Evolutionary conservation across 37 sponge, comb jelly and placozoan genomes (phyloP).

Genomic region (Spongia lamella): DNA sequence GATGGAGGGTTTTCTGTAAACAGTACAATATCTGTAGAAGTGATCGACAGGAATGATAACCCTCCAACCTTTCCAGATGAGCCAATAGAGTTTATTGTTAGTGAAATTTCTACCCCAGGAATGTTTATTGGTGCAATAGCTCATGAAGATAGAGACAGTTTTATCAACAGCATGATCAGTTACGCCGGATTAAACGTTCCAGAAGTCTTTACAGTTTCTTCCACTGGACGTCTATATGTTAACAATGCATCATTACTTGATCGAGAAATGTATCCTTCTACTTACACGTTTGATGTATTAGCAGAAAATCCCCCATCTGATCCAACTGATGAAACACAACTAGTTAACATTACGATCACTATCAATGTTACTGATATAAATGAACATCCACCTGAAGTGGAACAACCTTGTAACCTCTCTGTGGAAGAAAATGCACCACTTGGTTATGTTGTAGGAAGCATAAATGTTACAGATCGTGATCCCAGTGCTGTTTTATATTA

Average conservation of each 20-base stretch:
- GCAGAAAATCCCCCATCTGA: constrained; percentile 50
- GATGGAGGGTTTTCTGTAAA: constrained; percentile 36
- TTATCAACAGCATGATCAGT: constrained; percentile 38
- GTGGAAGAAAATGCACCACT: constrained; percentile 39
- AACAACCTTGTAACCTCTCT: constrained; percentile 6
- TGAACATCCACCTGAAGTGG: constrained; percentile 64
- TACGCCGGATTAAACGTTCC: constrained; percentile 15
- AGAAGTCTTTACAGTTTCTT: constrained; percentile 22
- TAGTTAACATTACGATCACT: constrained; percentile 20
- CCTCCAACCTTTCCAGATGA: constrained; percentile 48
- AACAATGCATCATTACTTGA: constrained; percentile 18
- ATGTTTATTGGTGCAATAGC: constrained; percentile 12
- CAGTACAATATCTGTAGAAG: constrained; percentile 29
- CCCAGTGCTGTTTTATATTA: not conserved
- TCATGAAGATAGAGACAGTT: constrained; percentile 45
- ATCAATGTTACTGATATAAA: constrained; percentile 65
- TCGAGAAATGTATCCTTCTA: constrained; percentile 27
- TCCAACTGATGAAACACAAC: constrained; percentile 34
- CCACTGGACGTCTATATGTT: constrained; percentile 24
- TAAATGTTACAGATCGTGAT: constrained; percentile 67
- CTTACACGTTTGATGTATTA: constrained; percentile 32
- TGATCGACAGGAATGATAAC: constrained; percentile 84
- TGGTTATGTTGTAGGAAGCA: constrained; percentile 20
- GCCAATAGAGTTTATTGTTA: constrained; percentile 26
- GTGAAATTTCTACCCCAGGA: constrained; percentile 27